phyloP scores from a whole-genome alignment of 2,797 vertebrate genomes.

The Aphelocoma californica region DNA sequence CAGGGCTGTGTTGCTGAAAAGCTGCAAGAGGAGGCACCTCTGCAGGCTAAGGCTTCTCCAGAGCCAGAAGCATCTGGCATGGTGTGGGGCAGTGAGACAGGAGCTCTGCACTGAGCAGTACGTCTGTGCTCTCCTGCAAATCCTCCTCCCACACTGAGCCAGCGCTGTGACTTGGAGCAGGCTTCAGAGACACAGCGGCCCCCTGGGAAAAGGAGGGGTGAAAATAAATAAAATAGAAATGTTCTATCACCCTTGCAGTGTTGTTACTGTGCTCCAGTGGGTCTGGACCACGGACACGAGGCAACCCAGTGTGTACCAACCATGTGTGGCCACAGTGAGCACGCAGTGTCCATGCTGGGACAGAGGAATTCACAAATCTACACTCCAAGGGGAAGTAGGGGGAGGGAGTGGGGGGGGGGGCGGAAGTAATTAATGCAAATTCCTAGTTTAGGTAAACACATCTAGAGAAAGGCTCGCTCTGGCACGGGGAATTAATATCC shows the following conservation, averaged over 20 bases:
- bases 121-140: neutral
- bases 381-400: neutral
- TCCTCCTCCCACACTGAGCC: neutral
- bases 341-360: neutral
- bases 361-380: neutral
- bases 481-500: conserved; percentile 10
- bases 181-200: neutral
- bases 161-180: neutral
- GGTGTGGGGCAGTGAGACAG: fast-evolving
- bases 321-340: fast-evolving
- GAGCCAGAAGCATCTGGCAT: neutral
- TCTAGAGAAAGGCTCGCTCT: neutral
- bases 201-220: neutral
- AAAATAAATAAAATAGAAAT: neutral
- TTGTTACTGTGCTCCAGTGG: fast-evolving
- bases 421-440: conserved; percentile 42
- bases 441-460: conserved; percentile 44
- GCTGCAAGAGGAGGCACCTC: neutral
- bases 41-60: neutral
- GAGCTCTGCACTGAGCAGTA: neutral
- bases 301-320: neutral
- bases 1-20: neutral
- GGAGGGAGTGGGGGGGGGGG: too few species aligned
- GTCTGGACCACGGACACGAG: fast-evolving
- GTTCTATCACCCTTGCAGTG: neutral